These are phyloP conservation scores for Polyodon spathula DNA, from an alignment of 2,113 vertebrate genomes.

Conservation along the genomic window DNA sequence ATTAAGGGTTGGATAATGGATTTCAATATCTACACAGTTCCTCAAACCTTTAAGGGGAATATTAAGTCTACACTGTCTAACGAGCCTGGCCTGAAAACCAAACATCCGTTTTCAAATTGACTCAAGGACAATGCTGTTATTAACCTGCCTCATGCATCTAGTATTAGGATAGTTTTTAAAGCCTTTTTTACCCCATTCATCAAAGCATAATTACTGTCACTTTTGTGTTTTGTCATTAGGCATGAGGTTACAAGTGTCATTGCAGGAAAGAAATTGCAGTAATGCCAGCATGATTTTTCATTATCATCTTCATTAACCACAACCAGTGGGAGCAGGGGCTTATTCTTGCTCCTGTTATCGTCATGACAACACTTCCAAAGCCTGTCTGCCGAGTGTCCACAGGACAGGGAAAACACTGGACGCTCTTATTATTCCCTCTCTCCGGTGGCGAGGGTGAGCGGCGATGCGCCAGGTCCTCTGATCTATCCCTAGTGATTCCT, in stretches of 20 bases:
- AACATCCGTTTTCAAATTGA: not conserved
- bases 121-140: not conserved
- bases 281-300: slow-evolving; percentile 74
- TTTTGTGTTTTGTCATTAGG: slow-evolving; percentile 49
- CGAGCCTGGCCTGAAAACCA: not conserved
- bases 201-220: slow-evolving; percentile 59
- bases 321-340: slow-evolving; percentile 55
- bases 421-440: no score
- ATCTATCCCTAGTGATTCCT: slow-evolving; percentile 70
- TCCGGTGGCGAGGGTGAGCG: slow-evolving; percentile 53
- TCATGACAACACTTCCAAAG: slow-evolving; percentile 68
- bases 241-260: slow-evolving; percentile 61
- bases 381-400: slow-evolving; percentile 52
- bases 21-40: no score
- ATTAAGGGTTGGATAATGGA: no score
- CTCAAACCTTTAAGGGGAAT: not conserved
- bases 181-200: slow-evolving; percentile 45
- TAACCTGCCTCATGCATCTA: not conserved
- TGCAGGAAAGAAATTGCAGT: slow-evolving; percentile 51
- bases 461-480: slow-evolving; percentile 52
- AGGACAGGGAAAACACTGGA: slow-evolving; percentile 35
- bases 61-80: not conserved
- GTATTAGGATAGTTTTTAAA: not conserved
- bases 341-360: slow-evolving; percentile 57
- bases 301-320: slow-evolving; percentile 78